Base-by-base conservation (phyloP, 2,113 vertebrate species). In the Perca flavescens region DNA sequence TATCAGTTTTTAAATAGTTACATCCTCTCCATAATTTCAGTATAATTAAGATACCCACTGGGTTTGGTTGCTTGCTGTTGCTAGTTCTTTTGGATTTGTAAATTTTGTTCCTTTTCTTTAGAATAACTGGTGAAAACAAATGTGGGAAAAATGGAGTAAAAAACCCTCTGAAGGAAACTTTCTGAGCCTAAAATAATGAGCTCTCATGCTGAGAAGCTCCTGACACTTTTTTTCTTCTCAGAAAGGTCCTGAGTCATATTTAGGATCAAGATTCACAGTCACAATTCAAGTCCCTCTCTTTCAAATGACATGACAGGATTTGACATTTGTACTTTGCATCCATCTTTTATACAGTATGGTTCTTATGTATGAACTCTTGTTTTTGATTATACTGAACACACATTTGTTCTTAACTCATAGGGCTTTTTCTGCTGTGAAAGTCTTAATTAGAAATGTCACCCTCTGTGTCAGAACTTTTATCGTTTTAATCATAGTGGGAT, bases 391-490 rank as follows among this genome's bases (percentile, higher is more conserved):
- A 19, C 10, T 28, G 21, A 86, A 52, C 22, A 61, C 46, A 57
- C 17, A 25, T 5, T 56, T 28, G n/a, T 61, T 69, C 6, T 36
- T 53, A 56, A 47, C 46, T 58, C 6, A 3, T 19, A 43, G 40
- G 10, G 1, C 4, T 60, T 64, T 78, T 71, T 60, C 22, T 12
- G 4, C 19, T 60, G 49, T 53, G 56, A 66, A 86, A 70, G 28
- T 66, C 46, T 85, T 84, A 83, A 88, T 91, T 88, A 76, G 16
- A 85, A 40, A 76, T 80, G 71, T 84, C 83, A 78, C 72, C 47
- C 50, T 68, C 74, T 64, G 63, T 67, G 62, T 80, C 63, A 46
- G 49, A 43, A n/a, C 63, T 50, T 61, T 73, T 70, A 66, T 75
- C 60, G 47, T 83, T 87, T 73, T 76, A 73, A 82, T 88, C 82